Evolutionary conservation across 2,888 invertebrate genomes (phyloP), one percentile per base, ranked within the genome.

Genomic region (Gordius sp.): DNA sequence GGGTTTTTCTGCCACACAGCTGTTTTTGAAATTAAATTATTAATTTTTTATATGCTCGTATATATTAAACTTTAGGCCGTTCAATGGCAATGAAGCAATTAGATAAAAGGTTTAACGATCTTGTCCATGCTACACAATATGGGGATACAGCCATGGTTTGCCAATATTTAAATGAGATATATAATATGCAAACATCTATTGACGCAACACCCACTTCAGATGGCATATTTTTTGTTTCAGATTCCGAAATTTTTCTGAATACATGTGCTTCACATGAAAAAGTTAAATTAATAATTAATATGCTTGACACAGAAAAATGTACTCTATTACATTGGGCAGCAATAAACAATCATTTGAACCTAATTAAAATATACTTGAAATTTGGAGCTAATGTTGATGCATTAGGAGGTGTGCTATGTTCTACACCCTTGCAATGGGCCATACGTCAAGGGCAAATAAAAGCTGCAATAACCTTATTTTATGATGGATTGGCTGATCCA

Each of bases 301-400:
- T 82, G 66, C 80, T 85, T 53, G 93, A 97, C 69, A 75, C 76
- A 62, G 93, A 97, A 70, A 87, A 86, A 56, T 91, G 97, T 58
- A 87, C 89, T 1, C 72, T 97, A 56, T 73, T 97, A n/a, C 97
- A 97, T 69, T 97, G 97, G 97, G 93, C 93, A 39, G 82, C 93
- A 20, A 97, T 97, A 66, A 97, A 97, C 71, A 93, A 93, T 73
- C 76, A 91, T 58, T 77, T 79, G 62, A 86, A 91, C 64, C 82
- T 93, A 63, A 83, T 89, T 59, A 78, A 78, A 69, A 87, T 80
- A 71, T 79, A 82, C 64, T 75, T 91, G 62, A 77, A 79, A 59
- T 81, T 81, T 66, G 87, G 82, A 56, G 82, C 82, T 18, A 74
- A 78, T 60, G 81, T 93, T 1, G 91, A 97, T 73, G 82, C 83